Evolutionary conservation across 2,113 vertebrate genomes (phyloP).

Genomic region (Heterocephalus glaber): DNA sequence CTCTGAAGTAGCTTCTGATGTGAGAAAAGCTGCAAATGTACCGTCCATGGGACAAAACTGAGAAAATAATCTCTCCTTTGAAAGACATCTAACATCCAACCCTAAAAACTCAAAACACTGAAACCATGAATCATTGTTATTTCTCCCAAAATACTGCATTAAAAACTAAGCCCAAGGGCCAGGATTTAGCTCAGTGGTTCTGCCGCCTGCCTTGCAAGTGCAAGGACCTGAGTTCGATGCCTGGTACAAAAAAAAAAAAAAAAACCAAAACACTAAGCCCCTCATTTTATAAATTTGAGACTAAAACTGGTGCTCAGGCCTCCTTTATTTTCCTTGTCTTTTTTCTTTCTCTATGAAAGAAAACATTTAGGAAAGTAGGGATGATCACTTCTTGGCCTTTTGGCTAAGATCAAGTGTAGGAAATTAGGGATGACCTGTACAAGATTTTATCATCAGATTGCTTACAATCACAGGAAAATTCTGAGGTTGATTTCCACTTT

Average conservation of each 20-base stretch:
- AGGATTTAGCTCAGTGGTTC: no score
- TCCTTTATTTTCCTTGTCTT: background rate
- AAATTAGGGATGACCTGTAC: background rate
- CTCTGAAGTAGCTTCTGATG: background rate
- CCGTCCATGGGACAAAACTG: background rate
- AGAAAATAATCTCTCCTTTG: background rate
- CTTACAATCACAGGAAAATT: conserved; percentile 8
- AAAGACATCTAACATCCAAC: background rate
- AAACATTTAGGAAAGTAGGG: background rate
- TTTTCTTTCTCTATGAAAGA: background rate
- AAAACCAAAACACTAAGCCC: background rate
- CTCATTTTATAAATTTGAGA: background rate
- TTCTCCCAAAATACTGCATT: background rate
- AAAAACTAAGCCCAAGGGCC: background rate
- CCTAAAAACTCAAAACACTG: background rate
- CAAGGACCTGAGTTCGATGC: no score
- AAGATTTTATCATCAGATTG: background rate
- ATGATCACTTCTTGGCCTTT: background rate
- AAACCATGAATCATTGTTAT: background rate
- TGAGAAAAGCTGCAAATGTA: background rate
- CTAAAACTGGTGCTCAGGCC: background rate
- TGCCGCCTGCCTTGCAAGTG: no score
- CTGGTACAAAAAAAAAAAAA: no score
- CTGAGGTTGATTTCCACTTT: background rate
- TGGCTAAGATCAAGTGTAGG: no score